Base-by-base conservation (phyloP, 2,888 invertebrate species). In the Xanthorhoe spadicearia region DNA sequence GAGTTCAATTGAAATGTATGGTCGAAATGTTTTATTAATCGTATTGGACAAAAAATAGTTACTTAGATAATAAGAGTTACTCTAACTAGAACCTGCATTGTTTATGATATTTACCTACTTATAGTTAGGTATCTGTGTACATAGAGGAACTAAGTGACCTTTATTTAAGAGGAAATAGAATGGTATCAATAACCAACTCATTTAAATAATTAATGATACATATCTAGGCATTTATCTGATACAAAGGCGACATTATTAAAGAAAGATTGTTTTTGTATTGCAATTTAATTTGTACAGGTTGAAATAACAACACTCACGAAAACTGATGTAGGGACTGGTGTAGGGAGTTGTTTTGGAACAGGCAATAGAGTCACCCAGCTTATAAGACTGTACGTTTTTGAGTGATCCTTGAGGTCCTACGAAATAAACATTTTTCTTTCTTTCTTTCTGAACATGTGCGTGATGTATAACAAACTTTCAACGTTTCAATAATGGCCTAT, bases 91-190 rank as follows among this genome's bases (percentile, higher is more conserved):
- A 10, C 1, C 7, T 17, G 7, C 15, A 48, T 17, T 48, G 17
- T 48, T 48, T 17, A 17, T 15, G 17, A 0, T 13, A n/a, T 10
- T 13, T 10, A 46, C 46, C 15, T 46, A 46, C 23, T 9, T 28
- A 23, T 15, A 15, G 15, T 23, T 48, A 55, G 18, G 18, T 55
- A 48, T 53, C 17, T 61, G 54, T 18, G 48, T 4, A 19, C 49
- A 15, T 61, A 60, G 52, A 57, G 67, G 65, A 70, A 70, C 32
- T 53, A 35, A 50, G 50, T 66, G 64, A 66, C 68, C 68, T 66
- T 61, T 61, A 58, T 19, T 19, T 51, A 70, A 38, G 38, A 66
- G 68, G 70, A 70, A 70, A 63, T 68, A 50, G 43, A 66, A 38
- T 62, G 32, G 43, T 70, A 63, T 64, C 50, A 51, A 55, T 66